Base-by-base conservation (phyloP, 2,113 vertebrate genomes). In the Nanorana parkeri region DNA sequence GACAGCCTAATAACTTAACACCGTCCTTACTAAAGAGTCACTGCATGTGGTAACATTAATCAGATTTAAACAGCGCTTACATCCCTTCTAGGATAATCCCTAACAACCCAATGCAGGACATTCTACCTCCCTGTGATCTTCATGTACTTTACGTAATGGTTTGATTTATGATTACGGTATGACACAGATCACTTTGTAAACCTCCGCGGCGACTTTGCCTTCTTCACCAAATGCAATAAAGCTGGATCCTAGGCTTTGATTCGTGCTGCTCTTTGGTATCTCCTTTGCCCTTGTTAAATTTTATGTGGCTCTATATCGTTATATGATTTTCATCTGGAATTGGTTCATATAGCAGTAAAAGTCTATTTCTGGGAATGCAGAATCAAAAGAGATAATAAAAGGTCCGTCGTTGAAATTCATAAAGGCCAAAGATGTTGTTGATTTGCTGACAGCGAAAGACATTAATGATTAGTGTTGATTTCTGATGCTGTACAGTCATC, bases 71-170 rank as follows among this genome's bases (percentile, higher is more conserved):
- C 64, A 68, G 23, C 64, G 3, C 28, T 8, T 28, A 17, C 64
- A 21, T 63, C 7, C 60, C 68, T 28, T 29, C 41, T 10, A 11
- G 26, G 24, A 61, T 72, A 54, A 81, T 72, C 67, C 78, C 41
- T 28, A 16, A 29, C 58, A 17, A 32, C 20, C 67, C 67, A 41
- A 28, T 20, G 36, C 51, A 56, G 65, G 67, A 71, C 28, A 71
- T 80, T 81, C 29, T 23, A 64, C 56, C 32, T 65, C n/a, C 28
- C 78, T 65, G 78, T 65, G 60, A 73, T 73, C 79, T 71, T 32
- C 15, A 72, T 71, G 56, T 52, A 72, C 19, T 65, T 61, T 64
- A 17, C 5, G 26, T 28, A 68, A 54, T 64, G 28, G 51, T 72
- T 51, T 52, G 56, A 64, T 63, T 72, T 26, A 51, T 63, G 23